A percentile compares a stretch with the other conserved stretches of the same genome.
Conservation (phyloP, 2,113 vertebrate genomes). For the Leptocoma aspasia region DNA sequence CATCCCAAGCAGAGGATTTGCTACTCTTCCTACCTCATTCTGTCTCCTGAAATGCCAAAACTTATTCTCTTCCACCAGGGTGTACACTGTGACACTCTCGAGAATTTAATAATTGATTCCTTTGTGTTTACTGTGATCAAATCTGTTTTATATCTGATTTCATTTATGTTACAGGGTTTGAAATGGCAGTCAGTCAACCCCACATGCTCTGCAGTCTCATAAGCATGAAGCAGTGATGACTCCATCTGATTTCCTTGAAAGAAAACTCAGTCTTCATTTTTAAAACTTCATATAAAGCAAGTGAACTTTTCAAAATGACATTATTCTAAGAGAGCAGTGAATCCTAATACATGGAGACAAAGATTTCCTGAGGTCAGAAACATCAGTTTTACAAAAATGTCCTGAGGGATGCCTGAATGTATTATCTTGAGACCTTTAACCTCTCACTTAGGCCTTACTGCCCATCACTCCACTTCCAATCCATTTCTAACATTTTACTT, state of each 20-base stretch:
- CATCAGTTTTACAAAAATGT: conserved; percentile 59
- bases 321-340: conserved; percentile 56
- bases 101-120: background rate
- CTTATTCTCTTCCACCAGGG: background rate
- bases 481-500: conserved; percentile 72
- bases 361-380: conserved; percentile 63
- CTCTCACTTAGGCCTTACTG: conserved; percentile 53
- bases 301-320: conserved; percentile 61
- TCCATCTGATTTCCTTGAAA: conserved; percentile 31
- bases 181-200: background rate
- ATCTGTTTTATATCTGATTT: background rate
- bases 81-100: background rate
- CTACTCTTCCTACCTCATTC: background rate
- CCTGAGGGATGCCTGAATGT: conserved; percentile 57
- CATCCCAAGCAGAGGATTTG: background rate
- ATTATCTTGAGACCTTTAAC: conserved; percentile 67
- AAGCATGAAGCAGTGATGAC: background rate
- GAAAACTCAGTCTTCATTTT: background rate
- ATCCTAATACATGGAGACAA: conserved; percentile 57
- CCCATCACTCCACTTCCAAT: conserved; percentile 63
- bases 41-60: background rate
- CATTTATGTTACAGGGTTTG: background rate
- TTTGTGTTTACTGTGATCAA: background rate
- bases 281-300: conserved; percentile 26
- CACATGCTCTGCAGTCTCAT: background rate